Evolutionary conservation across 2,113 vertebrate genomes (phyloP).

Genomic region (Pimephales promelas): DNA sequence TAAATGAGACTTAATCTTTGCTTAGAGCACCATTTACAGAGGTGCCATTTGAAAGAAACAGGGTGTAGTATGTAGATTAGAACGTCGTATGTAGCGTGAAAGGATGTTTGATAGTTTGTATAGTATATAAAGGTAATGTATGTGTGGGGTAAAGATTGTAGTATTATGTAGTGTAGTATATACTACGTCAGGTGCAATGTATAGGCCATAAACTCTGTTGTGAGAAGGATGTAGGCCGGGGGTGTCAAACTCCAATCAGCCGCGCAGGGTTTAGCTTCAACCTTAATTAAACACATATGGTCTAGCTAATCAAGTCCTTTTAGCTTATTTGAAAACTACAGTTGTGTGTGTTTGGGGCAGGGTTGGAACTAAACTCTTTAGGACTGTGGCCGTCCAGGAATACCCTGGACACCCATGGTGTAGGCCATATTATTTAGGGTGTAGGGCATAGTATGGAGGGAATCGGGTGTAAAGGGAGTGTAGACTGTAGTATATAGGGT

Average conservation of each 20-base stretch:
- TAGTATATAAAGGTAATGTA: background rate
- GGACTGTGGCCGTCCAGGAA: too few relatives aligned
- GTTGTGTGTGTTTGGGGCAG: too few relatives aligned
- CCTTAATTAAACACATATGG: too few relatives aligned
- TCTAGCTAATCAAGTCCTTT: too few relatives aligned
- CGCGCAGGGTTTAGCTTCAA: too few relatives aligned
- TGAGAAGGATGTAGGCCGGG: background rate
- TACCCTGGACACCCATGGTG: too few relatives aligned
- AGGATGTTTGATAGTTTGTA: background rate
- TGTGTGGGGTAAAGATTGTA: background rate
- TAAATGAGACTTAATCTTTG: conserved; percentile 8
- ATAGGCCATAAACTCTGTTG: background rate
- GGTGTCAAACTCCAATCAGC: too few relatives aligned
- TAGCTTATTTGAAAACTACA: too few relatives aligned
- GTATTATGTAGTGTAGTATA: background rate
- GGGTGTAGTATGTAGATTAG: background rate
- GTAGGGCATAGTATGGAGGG: background rate
- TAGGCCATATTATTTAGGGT: background rate
- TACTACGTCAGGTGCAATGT: background rate
- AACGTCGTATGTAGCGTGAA: background rate
- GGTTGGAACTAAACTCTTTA: too few relatives aligned
- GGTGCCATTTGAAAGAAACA: background rate
- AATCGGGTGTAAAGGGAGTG: background rate
- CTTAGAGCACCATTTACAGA: conserved; percentile 4
- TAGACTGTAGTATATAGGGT: background rate